phyloP scores from a whole-genome alignment of 1,140 invertebrate genomes.

The Ips typographus region DNA sequence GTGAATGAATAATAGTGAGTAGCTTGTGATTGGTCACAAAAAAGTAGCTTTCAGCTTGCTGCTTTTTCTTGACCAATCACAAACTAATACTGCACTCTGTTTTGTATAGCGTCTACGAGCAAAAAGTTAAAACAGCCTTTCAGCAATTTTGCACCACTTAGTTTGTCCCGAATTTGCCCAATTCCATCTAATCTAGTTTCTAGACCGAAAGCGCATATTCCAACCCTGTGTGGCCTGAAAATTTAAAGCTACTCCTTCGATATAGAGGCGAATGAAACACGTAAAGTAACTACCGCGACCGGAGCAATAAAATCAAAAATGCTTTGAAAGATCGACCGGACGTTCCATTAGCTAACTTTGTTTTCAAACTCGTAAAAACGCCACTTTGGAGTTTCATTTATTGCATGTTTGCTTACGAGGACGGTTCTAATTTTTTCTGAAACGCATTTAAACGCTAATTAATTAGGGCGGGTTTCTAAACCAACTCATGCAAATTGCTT shows the following conservation, averaged over 20 bases:
- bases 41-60: no score
- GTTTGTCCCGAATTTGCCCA: no score
- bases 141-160: no score
- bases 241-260: neutral
- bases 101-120: no score
- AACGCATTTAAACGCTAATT: slow-evolving; percentile 7
- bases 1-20: no score
- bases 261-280: neutral
- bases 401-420: slow-evolving; percentile 5
- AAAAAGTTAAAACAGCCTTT: no score
- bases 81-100: no score
- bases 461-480: neutral
- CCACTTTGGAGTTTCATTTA: slow-evolving; percentile 4
- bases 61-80: no score
- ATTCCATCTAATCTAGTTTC: no score
- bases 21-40: no score
- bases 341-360: slow-evolving; percentile 15
- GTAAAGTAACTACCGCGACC: slow-evolving; percentile 4
- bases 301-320: slow-evolving; percentile 7
- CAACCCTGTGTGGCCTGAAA: neutral
- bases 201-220: neutral
- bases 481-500: slow-evolving; percentile 1
- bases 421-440: neutral
- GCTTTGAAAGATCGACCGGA: slow-evolving; percentile 11
- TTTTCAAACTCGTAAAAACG: slow-evolving; percentile 14